Evolutionary conservation across 2,797 vertebrate species (phyloP).

Genomic region (Sebastes vulpes): DNA sequence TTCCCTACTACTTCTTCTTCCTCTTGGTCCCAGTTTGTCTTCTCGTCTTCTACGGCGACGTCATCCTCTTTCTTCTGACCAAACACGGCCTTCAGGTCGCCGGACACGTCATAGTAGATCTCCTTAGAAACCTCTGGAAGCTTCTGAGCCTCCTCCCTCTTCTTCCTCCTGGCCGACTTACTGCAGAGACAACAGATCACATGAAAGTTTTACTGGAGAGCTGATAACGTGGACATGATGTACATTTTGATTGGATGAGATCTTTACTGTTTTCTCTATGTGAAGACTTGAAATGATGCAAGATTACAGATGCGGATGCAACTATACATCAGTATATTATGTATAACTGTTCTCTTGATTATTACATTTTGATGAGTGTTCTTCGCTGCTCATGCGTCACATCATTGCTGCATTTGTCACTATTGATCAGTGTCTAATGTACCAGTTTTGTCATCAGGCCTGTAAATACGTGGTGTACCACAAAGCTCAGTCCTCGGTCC

Average conservation of each 20-base stretch:
- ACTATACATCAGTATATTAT: too few species aligned
- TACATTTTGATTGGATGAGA: too few species aligned
- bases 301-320: too few species aligned
- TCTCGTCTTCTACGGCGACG: background rate
- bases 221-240: too few species aligned
- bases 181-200: constrained; percentile 72
- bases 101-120: constrained; percentile 87
- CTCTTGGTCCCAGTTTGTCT: constrained; percentile 64
- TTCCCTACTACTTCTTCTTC: constrained; percentile 39
- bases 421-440: too few species aligned
- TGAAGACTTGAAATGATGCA: too few species aligned
- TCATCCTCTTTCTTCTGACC: constrained; percentile 68
- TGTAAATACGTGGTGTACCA: too few species aligned
- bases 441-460: too few species aligned
- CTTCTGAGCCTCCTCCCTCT: constrained; percentile 87
- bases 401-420: too few species aligned
- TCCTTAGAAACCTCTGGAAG: constrained; percentile 92
- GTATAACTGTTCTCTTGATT: background rate
- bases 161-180: constrained; percentile 89
- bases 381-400: too few species aligned
- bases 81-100: constrained; percentile 90
- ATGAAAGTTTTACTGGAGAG: background rate
- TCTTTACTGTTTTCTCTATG: too few species aligned
- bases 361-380: background rate
- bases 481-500: too few species aligned